These are phyloP conservation scores for Pemphigus obesinymphae DNA, from an alignment of 1,140 invertebrate species.

Conservation along the genomic window DNA sequence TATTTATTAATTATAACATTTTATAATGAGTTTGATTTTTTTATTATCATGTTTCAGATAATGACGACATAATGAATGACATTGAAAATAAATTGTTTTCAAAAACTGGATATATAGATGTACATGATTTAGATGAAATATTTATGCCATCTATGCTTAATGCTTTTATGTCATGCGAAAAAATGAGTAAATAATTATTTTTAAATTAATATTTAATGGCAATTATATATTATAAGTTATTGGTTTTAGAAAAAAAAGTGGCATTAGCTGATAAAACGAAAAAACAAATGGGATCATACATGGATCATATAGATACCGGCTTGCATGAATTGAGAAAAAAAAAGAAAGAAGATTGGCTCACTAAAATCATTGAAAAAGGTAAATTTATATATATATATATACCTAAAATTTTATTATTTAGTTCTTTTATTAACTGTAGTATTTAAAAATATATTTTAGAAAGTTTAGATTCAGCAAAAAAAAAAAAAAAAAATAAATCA, in stretches of 20 bases:
- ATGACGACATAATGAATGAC: conserved; percentile 87
- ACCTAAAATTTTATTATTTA: conserved; percentile 15
- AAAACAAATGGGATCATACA: conserved; percentile 88
- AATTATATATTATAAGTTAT: neutral
- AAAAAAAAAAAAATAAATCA: conserved; percentile 53
- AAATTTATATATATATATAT: too few relatives aligned
- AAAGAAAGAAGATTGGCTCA: conserved; percentile 95
- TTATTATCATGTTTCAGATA: conserved; percentile 62
- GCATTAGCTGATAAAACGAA: conserved; percentile 90
- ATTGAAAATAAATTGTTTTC: conserved; percentile 81
- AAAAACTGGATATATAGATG: conserved; percentile 76
- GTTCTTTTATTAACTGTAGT: neutral
- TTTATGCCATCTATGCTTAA: conserved; percentile 80
- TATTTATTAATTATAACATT: neutral
- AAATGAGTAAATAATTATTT: conserved; percentile 64
- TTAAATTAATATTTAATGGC: neutral
- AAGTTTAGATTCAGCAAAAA: conserved; percentile 46
- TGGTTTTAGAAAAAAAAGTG: conserved; percentile 64
- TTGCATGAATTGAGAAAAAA: conserved; percentile 97
- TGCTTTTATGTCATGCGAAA: conserved; percentile 88
- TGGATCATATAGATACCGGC: conserved; percentile 87
- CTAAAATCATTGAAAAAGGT: conserved; percentile 87
- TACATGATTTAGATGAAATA: conserved; percentile 76
- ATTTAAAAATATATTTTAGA: neutral
- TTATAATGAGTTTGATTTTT: too few relatives aligned